A percentile compares a stretch with the other conserved stretches of the same genome.
phyloP scores from a whole-genome alignment of 92 coral and sea anemone species.

The Actinernus sp. region DNA sequence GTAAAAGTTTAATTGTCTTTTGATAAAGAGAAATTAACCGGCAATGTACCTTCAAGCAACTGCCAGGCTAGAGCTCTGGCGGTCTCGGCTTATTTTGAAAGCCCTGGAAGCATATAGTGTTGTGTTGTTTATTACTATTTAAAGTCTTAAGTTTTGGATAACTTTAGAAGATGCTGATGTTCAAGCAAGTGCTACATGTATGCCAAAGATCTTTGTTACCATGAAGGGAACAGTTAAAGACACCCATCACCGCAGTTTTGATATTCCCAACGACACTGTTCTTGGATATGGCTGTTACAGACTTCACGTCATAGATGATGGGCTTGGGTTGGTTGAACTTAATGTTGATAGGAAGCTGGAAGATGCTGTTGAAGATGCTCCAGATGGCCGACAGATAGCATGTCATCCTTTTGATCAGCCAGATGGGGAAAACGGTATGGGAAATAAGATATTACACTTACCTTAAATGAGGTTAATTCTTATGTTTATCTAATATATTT shows the following conservation, averaged over 20 bases:
- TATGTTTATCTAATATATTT: too few species aligned
- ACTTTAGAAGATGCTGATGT: slow-evolving; percentile 69
- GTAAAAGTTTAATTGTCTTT: too few species aligned
- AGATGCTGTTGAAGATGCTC: slow-evolving; percentile 62
- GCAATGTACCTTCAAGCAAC: too few species aligned
- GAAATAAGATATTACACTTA: neutral
- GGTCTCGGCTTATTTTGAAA: too few species aligned
- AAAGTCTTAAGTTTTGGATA: neutral
- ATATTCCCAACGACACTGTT: slow-evolving; percentile 83
- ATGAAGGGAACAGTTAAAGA: slow-evolving; percentile 65
- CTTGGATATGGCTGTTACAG: slow-evolving; percentile 86
- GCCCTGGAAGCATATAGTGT: too few species aligned
- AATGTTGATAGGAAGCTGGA: slow-evolving; percentile 40
- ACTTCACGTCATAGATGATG: slow-evolving; percentile 40
- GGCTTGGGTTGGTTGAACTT: slow-evolving; percentile 70
- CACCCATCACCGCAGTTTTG: slow-evolving; percentile 80
- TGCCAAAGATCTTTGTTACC: slow-evolving; percentile 57
- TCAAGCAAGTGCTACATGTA: slow-evolving; percentile 19
- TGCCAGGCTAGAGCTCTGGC: too few species aligned
- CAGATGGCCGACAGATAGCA: neutral
- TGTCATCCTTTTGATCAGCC: slow-evolving; percentile 65
- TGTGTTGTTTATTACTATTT: too few species aligned
- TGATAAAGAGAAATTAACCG: too few species aligned
- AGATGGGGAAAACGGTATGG: slow-evolving; percentile 68
- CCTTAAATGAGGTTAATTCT: too few species aligned